A percentile compares a stretch with the other conserved stretches of the same genome.
Conservation (phyloP, 2,797 vertebrate genomes). For the Leucoraja ocellata region DNA sequence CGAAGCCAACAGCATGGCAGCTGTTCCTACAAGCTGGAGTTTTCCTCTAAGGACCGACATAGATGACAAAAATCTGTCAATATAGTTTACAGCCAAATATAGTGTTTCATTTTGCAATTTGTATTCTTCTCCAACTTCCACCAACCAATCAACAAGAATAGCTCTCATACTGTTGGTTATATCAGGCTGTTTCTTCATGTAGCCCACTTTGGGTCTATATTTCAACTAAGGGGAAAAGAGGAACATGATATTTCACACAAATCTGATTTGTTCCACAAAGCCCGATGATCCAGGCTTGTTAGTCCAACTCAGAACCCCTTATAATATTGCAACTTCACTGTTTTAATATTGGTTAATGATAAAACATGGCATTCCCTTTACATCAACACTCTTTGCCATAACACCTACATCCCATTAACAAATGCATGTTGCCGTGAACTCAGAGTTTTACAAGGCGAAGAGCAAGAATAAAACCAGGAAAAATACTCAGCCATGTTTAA, state of each 20-base stretch:
- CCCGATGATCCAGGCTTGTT: background rate
- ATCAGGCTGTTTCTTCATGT: constrained; percentile 96
- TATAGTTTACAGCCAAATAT: constrained; percentile 94
- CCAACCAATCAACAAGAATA: constrained; percentile 95
- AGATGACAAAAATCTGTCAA: constrained; percentile 91
- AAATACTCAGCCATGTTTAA: background rate
- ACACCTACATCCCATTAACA: too few species aligned
- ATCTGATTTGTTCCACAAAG: background rate
- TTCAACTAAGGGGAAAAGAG: constrained; percentile 63
- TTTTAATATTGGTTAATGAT: background rate
- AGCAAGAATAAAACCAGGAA: background rate
- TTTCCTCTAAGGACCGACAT: constrained; percentile 97
- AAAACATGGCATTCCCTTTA: background rate
- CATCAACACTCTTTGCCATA: too few species aligned
- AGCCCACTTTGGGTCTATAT: constrained; percentile 79
- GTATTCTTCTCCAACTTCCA: constrained; percentile 96
- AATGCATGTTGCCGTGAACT: background rate
- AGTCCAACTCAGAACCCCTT: too few species aligned
- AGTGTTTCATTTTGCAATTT: constrained; percentile 93
- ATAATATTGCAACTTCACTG: background rate
- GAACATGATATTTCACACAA: background rate
- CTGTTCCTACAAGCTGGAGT: constrained; percentile 94
- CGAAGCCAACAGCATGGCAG: constrained; percentile 94
- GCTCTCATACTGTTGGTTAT: constrained; percentile 95
- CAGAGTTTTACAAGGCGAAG: background rate